Base-by-base conservation (phyloP, 2,888 invertebrate genomes). In the Elmis aenea region DNA sequence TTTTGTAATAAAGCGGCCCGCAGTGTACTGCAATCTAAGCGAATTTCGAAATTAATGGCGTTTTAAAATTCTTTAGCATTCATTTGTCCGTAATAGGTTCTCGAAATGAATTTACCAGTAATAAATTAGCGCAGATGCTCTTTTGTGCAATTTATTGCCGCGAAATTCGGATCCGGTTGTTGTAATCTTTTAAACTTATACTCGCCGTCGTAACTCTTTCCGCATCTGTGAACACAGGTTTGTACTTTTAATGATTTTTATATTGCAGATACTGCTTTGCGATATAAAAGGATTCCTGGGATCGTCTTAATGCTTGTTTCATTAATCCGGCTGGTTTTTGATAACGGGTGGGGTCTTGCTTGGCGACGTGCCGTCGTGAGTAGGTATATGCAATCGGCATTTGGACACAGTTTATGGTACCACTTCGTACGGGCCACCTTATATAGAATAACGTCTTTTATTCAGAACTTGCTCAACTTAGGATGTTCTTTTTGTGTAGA, bases 61-160 rank as follows among this genome's bases (percentile, higher is more conserved):
- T 45, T 47, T 41, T 41, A 46, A 46, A 41, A 36, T 42, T 45
- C 38, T 44, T 39, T 38, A 34, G 38, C 40, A 46, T 45, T 40
- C 38, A 42, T 42, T 42, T 38, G 35, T 42, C 26, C 34, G 36
- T 43, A 40, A 41, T 43, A 29, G 39, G 40, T 34, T 42, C 39
- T 36, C 41, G 38, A 47, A 45, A 45, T 42, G 41, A 41, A 41
- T 41, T 41, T 41, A 33, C 21, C 14, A 25, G 38, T 40, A 35
- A 37, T 46, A 46, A 46, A 46, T 46, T 43, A 46, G 22, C 29
- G 34, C 30, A 31, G 33, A 32, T 33, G 44, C 21, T 38, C 32
- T 27, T 32, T 29, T 23, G 33, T 23, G 22, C 32, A 37, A 41
- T 41, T 41, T 41, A 41, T 41, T 23, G 30, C 36, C 32, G 26